Conservation (phyloP, 2,888 invertebrate genomes). For the Agrotis ipsilon region DNA sequence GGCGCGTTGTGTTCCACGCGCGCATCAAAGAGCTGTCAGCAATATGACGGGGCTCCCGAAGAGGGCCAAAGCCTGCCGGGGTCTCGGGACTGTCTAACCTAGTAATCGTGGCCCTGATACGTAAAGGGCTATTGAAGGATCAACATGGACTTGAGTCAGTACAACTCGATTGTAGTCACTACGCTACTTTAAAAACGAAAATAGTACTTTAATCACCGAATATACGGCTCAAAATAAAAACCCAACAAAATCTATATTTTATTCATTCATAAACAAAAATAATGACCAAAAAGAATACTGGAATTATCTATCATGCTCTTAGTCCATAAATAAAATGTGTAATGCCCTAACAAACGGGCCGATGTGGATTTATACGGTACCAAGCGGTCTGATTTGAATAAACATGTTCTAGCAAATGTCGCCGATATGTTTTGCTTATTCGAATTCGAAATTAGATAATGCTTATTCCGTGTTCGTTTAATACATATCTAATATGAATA, state of each 20-base stretch:
- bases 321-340: slow-evolving; percentile 38
- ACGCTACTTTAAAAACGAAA: no score
- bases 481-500: slow-evolving; percentile 57
- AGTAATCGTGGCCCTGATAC: no score
- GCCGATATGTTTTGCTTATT: slow-evolving; percentile 63
- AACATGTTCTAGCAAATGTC: slow-evolving; percentile 61
- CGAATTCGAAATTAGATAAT: slow-evolving; percentile 65
- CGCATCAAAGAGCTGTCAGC: no score
- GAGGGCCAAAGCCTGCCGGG: no score
- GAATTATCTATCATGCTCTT: slow-evolving; percentile 31
- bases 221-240: neutral
- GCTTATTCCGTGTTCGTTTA: slow-evolving; percentile 63
- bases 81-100: no score
- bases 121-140: no score
- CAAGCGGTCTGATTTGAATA: slow-evolving; percentile 58
- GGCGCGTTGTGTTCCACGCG: no score
- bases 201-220: no score
- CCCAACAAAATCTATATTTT: neutral
- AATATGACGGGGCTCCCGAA: no score
- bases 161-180: no score
- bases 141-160: no score
- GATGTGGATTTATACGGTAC: slow-evolving; percentile 51
- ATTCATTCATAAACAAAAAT: slow-evolving; percentile 25
- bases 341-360: slow-evolving; percentile 39
- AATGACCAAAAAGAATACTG: slow-evolving; percentile 26